Base-by-base conservation (phyloP, 1,140 invertebrate species). In the Alviniconcha marisindica region DNA sequence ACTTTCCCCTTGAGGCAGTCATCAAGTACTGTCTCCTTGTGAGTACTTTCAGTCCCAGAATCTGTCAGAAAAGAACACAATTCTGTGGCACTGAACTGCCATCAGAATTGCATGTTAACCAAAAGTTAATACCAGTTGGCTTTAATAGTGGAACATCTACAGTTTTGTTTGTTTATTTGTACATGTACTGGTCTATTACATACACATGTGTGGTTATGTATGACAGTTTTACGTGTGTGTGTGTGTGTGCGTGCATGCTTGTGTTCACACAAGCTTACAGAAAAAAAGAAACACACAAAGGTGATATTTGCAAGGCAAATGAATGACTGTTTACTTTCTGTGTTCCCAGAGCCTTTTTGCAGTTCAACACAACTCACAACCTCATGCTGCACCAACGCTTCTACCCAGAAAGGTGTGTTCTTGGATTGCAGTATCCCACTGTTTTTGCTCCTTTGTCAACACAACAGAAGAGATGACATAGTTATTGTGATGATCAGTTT, bases 361-460 rank as follows among this genome's bases (percentile, higher is more conserved):
- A 92, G 84, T 92, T 90, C 84, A 85, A 94, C 87, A 96, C 96
- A 84, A 96, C 97, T 93, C 95, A 96, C 91, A 98, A 98, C 93
- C 94, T 96, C 84, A 95, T 97, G 93, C 92, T 98, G 24, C 96
- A 97, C 90, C 95, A 96, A 86, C 95, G 96, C 91, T 94, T 97
- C 60, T 96, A 96, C 92, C 96, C 96, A 33, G 95, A 96, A 63
- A 92, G 91, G 89, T 93, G 87, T 4, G 63, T 33, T 18, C 21
- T 21, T 7, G 7, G 48, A 7, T 51, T 7, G 7, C 48, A 12
- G 48, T 51, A 7, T 51, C 10, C 48, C 48, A 1, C 63, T 66
- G n/a, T 60, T n/a, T 60, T 60, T 14, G 21, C 56, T 24, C 7
- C n/a, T 7, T 38, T 4, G 15, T 7, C 5, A 7, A 74, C 12